Conservation (phyloP, 2,113 vertebrate genomes). For the Peromyscus californicus region DNA sequence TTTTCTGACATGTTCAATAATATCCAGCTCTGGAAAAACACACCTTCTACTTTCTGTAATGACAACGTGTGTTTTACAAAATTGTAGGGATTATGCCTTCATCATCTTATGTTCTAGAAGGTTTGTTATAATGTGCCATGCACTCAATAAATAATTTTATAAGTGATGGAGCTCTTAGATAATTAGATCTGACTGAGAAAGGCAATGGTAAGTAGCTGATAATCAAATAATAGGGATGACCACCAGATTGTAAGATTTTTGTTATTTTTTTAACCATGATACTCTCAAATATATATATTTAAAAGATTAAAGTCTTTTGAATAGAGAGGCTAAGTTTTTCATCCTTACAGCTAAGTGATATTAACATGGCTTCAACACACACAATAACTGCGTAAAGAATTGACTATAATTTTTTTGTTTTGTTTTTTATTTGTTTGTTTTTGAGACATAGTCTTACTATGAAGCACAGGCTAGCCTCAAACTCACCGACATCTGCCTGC, state of each 20-base stretch:
- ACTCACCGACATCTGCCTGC: background rate
- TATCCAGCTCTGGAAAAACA: slow-evolving; percentile 8
- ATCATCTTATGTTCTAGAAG: background rate
- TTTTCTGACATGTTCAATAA: slow-evolving; percentile 49
- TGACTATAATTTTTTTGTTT: background rate
- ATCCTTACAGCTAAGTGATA: background rate
- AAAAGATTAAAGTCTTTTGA: background rate
- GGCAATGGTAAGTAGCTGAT: background rate
- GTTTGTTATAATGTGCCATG: background rate
- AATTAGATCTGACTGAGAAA: background rate
- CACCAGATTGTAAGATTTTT: background rate
- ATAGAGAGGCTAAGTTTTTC: background rate
- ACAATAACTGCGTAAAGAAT: background rate
- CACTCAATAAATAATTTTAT: background rate
- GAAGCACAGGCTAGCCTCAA: background rate
- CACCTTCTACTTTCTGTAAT: background rate
- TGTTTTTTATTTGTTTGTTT: background rate
- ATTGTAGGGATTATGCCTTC: background rate
- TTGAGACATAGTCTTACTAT: background rate
- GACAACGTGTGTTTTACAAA: slow-evolving; percentile 8
- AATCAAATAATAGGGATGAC: slow-evolving; percentile 1
- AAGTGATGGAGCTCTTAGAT: background rate
- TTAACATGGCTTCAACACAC: background rate
- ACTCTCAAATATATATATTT: background rate
- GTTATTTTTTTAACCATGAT: background rate